phyloP scores from a whole-genome alignment of 2,797 vertebrate species.

The Sebastes miniatus region DNA sequence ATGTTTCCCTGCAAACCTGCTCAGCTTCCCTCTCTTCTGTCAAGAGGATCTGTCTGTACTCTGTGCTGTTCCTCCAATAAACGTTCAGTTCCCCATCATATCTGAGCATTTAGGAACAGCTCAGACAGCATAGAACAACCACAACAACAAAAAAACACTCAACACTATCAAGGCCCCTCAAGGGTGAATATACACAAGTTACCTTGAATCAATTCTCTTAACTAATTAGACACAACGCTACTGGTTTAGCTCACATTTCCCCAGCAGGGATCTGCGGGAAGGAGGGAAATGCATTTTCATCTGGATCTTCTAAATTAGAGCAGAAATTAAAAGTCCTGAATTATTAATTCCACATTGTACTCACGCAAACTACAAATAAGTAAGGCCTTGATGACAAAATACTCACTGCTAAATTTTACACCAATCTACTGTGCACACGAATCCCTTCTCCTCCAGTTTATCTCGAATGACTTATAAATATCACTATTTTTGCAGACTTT shows the following conservation, averaged over 20 bases:
- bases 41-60: background rate
- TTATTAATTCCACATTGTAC: background rate
- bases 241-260: background rate
- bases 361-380: background rate
- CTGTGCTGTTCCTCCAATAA: background rate
- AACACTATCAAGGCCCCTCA: background rate
- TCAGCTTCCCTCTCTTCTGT: background rate
- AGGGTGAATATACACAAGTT: background rate
- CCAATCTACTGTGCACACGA: no score
- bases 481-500: no score
- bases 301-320: background rate
- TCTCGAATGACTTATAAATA: no score
- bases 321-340: background rate
- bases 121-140: constrained; percentile 4
- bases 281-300: background rate
- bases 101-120: background rate
- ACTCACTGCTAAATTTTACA: background rate
- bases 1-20: background rate
- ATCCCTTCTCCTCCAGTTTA: no score
- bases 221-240: background rate
- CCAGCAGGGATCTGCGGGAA: background rate
- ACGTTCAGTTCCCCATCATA: background rate
- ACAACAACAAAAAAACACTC: background rate
- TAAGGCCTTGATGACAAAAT: background rate
- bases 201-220: background rate